Evolutionary conservation across 2,888 invertebrate genomes (phyloP), one percentile per base, ranked within the genome.

Genomic region (Mechanitis messenoides): DNA sequence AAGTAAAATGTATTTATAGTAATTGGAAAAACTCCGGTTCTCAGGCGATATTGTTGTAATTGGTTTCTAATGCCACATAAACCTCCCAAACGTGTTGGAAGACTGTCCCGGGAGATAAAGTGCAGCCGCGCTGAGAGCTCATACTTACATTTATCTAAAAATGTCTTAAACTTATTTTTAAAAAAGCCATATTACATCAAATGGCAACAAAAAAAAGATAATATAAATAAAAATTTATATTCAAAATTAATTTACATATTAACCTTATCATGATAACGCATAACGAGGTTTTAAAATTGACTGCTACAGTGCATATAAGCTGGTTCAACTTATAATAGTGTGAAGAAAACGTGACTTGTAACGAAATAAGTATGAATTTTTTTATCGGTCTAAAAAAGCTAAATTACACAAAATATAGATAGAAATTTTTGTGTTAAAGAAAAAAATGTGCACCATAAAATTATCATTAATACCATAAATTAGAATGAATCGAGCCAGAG

Each of bases 11-110:
- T 65, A 64, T 65, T 68, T 67, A 65, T 64, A 63, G 62, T 59
- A 64, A 65, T 67, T 68, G 65, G 59, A 66, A 68, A 68, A 63
- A 64, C 47, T 56, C 66, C 66, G 63, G 66, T 69, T 68, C 67
- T 63, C 62, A 63, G 56, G 57, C 66, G 64, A 73, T 83, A 81
- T 85, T 84, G 84, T 78, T 84, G 87, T 91, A 90, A 91, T 91
- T 91, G 90, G 87, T 90, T 90, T 87, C 87, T 90, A 91, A 91
- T 90, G 87, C 90, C 84, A 80, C 85, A 79, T 90, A 90, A 91
- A 87, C 85, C 88, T 85, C 80, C 84, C 85, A 90, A 88, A 91
- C 90, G 90, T 91, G 90, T 90, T 88, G 84, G 79, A 77, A 75
- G 87, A 80, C 75, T 85, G 86, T 86, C 81, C 84, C 70, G 79